Evolutionary conservation across 2,113 vertebrate species (phyloP).

Genomic region (Entomyzon cyanotis): DNA sequence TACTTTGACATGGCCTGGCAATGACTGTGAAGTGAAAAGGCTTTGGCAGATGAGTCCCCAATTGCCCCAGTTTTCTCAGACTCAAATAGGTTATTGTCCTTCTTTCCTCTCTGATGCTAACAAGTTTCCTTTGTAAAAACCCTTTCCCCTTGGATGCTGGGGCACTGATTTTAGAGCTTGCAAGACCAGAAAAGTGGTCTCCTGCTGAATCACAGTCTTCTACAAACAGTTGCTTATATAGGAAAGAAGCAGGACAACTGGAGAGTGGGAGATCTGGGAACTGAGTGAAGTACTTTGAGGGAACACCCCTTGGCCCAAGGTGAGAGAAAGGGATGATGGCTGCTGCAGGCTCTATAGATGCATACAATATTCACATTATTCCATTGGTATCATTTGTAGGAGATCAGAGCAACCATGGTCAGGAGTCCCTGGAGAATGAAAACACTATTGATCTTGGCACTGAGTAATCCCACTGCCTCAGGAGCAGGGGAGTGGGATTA

Average conservation of each 20-base stretch:
- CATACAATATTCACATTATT: not conserved
- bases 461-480: not conserved
- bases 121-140: slow-evolving; percentile 2
- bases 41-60: slow-evolving; percentile 8
- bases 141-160: not conserved
- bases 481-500: not conserved
- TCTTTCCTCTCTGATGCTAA: slow-evolving; percentile 10
- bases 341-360: not conserved
- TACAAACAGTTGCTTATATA: not conserved
- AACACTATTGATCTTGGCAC: not conserved
- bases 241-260: not conserved
- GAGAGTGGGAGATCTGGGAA: not conserved
- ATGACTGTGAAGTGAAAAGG: not conserved
- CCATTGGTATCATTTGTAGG: not conserved
- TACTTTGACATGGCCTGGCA: slow-evolving; percentile 9
- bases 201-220: not conserved
- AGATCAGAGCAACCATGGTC: not conserved
- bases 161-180: not conserved
- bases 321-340: not conserved
- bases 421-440: not conserved
- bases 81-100: slow-evolving; percentile 57
- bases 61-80: slow-evolving; percentile 49
- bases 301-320: not conserved
- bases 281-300: not conserved
- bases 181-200: not conserved